Evolutionary conservation across 2,888 invertebrate genomes (phyloP).

Genomic region (Hyposoter dolosus): DNA sequence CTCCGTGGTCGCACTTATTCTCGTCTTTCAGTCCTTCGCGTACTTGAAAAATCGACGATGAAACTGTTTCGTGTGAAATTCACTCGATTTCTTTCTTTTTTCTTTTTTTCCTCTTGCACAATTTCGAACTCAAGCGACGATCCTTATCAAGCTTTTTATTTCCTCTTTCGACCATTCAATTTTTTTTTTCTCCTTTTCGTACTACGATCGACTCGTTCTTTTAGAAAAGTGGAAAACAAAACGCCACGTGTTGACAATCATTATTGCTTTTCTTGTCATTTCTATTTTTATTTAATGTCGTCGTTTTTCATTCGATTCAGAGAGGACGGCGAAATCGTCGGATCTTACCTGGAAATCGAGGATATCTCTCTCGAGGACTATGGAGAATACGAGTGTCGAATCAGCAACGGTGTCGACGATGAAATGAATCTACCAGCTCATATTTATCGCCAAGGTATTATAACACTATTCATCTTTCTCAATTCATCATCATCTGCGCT

Average conservation of each 20-base stretch:
- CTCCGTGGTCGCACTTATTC: slow-evolving; percentile 41
- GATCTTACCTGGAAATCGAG: slow-evolving; percentile 89
- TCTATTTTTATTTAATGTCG: not conserved
- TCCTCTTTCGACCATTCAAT: not conserved
- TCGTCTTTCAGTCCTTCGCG: slow-evolving; percentile 18
- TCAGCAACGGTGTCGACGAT: slow-evolving; percentile 86
- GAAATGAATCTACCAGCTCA: slow-evolving; percentile 83
- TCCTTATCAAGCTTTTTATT: slow-evolving; percentile 1
- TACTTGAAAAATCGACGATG: slow-evolving; percentile 22
- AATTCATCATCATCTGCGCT: not conserved
- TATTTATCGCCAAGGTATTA: slow-evolving; percentile 81
- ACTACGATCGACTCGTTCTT: not conserved
- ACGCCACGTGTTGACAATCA: not conserved
- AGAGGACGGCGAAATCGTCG: slow-evolving; percentile 90
- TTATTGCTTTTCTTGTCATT: not conserved
- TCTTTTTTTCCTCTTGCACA: not conserved
- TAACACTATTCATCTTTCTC: not conserved
- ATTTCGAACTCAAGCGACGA: not conserved
- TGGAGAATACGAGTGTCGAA: slow-evolving; percentile 90
- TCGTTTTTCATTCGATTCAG: slow-evolving; percentile 83
- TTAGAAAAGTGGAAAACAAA: not conserved
- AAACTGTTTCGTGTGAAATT: slow-evolving; percentile 31
- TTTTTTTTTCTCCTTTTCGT: not conserved
- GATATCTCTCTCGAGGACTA: slow-evolving; percentile 88
- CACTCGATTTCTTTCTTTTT: slow-evolving; percentile 10